Evolutionary conservation across 2,888 invertebrate species (phyloP), one percentile per base, ranked within the genome.

Genomic region (Pterostichus niger): DNA sequence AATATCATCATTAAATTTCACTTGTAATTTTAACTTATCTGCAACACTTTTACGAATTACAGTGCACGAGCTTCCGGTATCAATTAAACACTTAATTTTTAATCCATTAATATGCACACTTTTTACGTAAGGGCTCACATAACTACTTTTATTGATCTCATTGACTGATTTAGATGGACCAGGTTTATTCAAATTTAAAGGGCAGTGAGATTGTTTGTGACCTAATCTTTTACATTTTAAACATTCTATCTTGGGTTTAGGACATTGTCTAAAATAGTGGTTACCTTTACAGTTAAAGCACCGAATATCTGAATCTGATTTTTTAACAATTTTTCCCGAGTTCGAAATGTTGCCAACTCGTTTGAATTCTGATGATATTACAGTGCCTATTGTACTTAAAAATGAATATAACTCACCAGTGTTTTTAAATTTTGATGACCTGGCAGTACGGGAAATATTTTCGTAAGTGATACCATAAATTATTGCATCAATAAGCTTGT

Each of bases 381-480:
- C 11, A 46, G 11, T 73, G 9, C 7, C 9, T 13, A 11, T 7
- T 4, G 75, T 83, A 83, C 75, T 84, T 59, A 84, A 73, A 77
- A 84, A 85, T 0, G 84, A 83, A 75, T 84, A 85, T 9, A 84
- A 46, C 49, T 59, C 79, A 56, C 82, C 84, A 11, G 84, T 44
- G 75, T 81, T 79, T 13, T 35, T 54, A 82, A 81, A 78, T 49
- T 71, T 75, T 15, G 84, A 75, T 10, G 85, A 46, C 82, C 80
- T 84, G 7, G 80, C 77, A 40, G 84, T 40, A 9, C 84, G 59
- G 1, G 83, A 82, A 13, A 85, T 82, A 52, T 76, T 84, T 80
- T 84, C 84, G 64, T 85, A 83, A 7, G 82, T 7, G n/a, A 85
- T 85, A 9, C 85, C 85, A 6, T 84, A 84, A 54, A 85, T 85